Evolutionary conservation across 1,140 invertebrate species (phyloP).

Genomic region (Drosophila kanapiae): DNA sequence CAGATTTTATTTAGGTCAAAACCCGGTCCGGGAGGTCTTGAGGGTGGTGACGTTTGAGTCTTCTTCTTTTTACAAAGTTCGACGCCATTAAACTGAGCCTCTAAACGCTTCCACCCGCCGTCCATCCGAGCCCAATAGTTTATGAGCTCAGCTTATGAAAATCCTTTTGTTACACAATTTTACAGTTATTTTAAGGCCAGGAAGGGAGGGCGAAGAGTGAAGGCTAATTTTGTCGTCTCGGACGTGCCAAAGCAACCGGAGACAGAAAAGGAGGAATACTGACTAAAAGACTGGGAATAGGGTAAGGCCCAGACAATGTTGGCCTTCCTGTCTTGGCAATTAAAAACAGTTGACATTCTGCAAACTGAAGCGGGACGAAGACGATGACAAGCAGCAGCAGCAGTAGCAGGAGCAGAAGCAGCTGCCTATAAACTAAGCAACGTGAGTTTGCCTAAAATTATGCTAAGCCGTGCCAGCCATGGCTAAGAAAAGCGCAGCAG

Average conservation of each 20-base stretch:
- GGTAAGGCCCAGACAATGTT: conserved; percentile 58
- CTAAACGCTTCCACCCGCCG: neutral
- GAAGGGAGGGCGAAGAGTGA: neutral
- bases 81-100: conserved; percentile 71
- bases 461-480: conserved; percentile 68
- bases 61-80: conserved; percentile 61
- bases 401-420: conserved; percentile 31
- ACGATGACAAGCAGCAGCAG: conserved; percentile 19
- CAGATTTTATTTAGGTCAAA: too few species aligned
- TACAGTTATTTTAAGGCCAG: conserved; percentile 73
- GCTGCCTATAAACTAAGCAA: conserved; percentile 82
- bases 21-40: too few species aligned
- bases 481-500: conserved; percentile 73
- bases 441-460: conserved; percentile 83
- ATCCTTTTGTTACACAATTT: conserved; percentile 82
- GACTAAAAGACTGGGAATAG: conserved; percentile 1
- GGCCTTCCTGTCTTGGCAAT: conserved; percentile 64
- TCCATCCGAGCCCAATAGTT: conserved; percentile 59
- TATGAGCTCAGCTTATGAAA: conserved; percentile 79
- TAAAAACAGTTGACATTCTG: conserved; percentile 83
- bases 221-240: conserved; percentile 73
- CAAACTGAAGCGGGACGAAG: conserved; percentile 60
- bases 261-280: conserved; percentile 22
- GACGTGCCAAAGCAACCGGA: conserved; percentile 65
- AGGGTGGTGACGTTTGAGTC: too few species aligned